Base-by-base conservation (phyloP, 2,113 vertebrate genomes). In the Aptenodytes forsteri region DNA sequence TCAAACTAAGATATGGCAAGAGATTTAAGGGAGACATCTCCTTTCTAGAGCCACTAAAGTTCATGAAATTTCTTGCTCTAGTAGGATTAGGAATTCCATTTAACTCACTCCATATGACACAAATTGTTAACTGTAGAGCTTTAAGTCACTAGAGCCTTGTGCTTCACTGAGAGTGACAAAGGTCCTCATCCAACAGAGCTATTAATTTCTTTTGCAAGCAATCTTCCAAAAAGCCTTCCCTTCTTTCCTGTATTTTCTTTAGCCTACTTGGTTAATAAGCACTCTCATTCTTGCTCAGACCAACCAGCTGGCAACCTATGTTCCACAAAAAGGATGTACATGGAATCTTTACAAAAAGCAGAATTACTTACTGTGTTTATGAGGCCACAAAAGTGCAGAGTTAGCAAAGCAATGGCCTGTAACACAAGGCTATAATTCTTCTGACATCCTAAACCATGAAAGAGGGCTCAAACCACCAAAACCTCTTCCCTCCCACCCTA, bases 391-490 rank as follows among this genome's bases (percentile, higher is more conserved):
- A 96, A 95, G 67, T 92, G 89, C 89, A 87, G 89, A 87, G 83
- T 92, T 92, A 95, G 96, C 97, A 95, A 87, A 95, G 90, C 64
- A 92, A 81, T 9, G n/a, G 83, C 56, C 72, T 91, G 61, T 67
- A 95, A 87, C 76, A 94, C 80, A 95, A 87, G 47, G 67, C 94
- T 95, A 16, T 89, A 95, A 95, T 96, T 96, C 92, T 93, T 87
- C 89, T 87, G 67, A 95, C 36, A 26, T 82, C 65, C 65, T 91
- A 93, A 97, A 82, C 77, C 86, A 95, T 79, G 84, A 92, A 89
- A 93, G 84, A 90, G 36, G 17, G 65, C 72, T 95, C 65, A 97
- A 96, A 86, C 69, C 90, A 95, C 76, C 72, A 76, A 89, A 79
- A 61, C 36, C 18, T 92, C 72, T 89, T 69, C 36, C 47, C 27